Evolutionary conservation across 2,113 vertebrate genomes (phyloP).

Genomic region (Accipiter cooperii): DNA sequence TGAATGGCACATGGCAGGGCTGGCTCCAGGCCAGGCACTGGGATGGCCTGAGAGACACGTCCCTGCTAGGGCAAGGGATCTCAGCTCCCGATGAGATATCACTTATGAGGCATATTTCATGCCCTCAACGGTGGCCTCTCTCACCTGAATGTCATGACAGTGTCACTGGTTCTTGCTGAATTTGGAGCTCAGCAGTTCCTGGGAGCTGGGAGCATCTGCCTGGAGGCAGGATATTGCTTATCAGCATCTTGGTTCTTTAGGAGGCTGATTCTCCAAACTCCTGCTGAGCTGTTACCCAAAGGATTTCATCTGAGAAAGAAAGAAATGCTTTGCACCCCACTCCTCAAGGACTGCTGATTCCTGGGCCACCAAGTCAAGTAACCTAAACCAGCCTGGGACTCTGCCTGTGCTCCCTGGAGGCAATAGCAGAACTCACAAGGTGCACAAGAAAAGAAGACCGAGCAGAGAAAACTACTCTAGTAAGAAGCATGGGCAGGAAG

Average conservation of each 20-base stretch:
- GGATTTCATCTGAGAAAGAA: background rate
- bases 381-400: background rate
- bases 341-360: background rate
- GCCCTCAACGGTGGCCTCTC: background rate
- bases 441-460: background rate
- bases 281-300: background rate
- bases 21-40: background rate
- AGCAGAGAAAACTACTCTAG: background rate
- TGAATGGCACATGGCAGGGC: background rate
- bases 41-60: background rate
- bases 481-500: background rate
- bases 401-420: background rate
- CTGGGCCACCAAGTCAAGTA: background rate
- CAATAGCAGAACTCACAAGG: background rate
- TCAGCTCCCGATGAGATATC: background rate
- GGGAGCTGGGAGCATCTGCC: conserved; percentile 23
- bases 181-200: conserved; percentile 45
- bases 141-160: conserved; percentile 11
- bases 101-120: conserved; percentile 32
- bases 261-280: background rate
- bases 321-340: background rate
- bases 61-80: background rate
- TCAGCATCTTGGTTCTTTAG: conserved; percentile 27
- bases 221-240: background rate
- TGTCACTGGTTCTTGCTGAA: background rate